Base-by-base conservation (phyloP, 2,888 invertebrate genomes). In the Brenthis ino region DNA sequence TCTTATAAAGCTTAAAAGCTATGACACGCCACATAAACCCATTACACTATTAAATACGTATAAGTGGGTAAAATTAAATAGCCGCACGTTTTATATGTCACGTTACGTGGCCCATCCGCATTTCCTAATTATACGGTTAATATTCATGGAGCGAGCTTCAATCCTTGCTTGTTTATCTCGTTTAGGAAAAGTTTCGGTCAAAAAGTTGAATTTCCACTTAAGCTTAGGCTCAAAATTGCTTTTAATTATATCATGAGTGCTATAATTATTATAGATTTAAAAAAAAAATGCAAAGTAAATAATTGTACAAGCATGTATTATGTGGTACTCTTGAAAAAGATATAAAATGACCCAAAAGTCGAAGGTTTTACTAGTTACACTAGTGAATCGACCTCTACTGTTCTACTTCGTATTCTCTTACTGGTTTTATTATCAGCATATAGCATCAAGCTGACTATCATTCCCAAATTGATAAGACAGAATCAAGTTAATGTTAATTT, bases 41-140 rank as follows among this genome's bases (percentile, higher is more conserved):
- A 28, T 54, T 51, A 66, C 43, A 66, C 58, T 50, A 60, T 43
- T 57, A 43, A 5, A 33, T 53, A 54, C 47, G 20, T 60, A 54
- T 67, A 60, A 67, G 55, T 20, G 60, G 53, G 48, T 20, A 28
- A 57, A 66, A 60, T 66, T 60, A 60, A 60, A 66, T 66, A 51
- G 51, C 53, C 50, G 50, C 67, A 67, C 67, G 67, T 67, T 67
- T 67, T 67, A 55, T 67, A 61, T 50, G 67, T 67, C 67, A 67
- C 61, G 61, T 67, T 67, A 67, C 67, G 67, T 67, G 60, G 67
- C 48, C 61, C 55, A 67, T 67, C 67, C 61, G 67, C 61, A 67
- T 67, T 61, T 61, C 67, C 67, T 67, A 67, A 67, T 67, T 67
- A 67, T 56, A 67, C 67, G 67, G 67, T 61, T 67, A 67, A 67